phyloP scores from a whole-genome alignment of 2,797 vertebrate genomes.

The Pseudomugil tenellus region DNA sequence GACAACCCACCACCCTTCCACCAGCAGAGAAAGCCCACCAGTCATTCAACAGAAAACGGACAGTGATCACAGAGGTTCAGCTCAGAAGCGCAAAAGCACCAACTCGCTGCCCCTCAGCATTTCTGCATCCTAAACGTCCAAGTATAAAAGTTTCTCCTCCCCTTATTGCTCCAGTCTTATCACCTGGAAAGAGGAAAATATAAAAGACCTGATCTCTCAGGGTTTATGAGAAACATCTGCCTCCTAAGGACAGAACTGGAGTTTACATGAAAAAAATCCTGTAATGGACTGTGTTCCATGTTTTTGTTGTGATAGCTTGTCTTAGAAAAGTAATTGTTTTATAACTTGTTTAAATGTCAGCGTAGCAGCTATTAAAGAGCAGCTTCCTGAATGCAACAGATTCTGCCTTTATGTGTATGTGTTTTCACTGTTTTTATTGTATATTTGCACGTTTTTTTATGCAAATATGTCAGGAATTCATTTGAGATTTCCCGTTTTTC shows the following conservation, averaged over 20 bases:
- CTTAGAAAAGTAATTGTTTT: slow-evolving; percentile 15
- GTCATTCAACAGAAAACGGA: slow-evolving; percentile 64
- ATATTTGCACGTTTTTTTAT: slow-evolving; percentile 37
- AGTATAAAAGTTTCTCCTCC: slow-evolving; percentile 74
- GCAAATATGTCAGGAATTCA: slow-evolving; percentile 45
- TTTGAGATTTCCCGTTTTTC: slow-evolving; percentile 48
- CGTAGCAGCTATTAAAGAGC: slow-evolving; percentile 80
- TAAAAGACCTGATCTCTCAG: slow-evolving; percentile 49
- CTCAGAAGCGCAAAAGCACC: slow-evolving; percentile 83
- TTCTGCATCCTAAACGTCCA: slow-evolving; percentile 69
- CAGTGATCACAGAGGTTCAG: slow-evolving; percentile 75
- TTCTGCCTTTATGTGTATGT: slow-evolving; percentile 46
- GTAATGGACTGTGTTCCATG: background rate
- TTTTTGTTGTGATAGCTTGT: slow-evolving; percentile 4
- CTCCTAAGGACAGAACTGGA: slow-evolving; percentile 66
- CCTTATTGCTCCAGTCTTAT: slow-evolving; percentile 70
- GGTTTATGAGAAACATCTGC: slow-evolving; percentile 82
- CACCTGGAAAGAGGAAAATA: slow-evolving; percentile 82
- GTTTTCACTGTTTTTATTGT: background rate
- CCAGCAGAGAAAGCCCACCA: slow-evolving; percentile 35
- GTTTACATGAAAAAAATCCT: background rate
- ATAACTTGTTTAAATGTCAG: slow-evolving; percentile 51
- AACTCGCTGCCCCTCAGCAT: slow-evolving; percentile 26
- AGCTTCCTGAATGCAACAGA: slow-evolving; percentile 18
- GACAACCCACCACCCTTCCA: slow-evolving; percentile 42